Evolutionary conservation across 2,888 invertebrate genomes (phyloP), one percentile per base, ranked within the genome.

Genomic region (Limulus polyphemus): DNA sequence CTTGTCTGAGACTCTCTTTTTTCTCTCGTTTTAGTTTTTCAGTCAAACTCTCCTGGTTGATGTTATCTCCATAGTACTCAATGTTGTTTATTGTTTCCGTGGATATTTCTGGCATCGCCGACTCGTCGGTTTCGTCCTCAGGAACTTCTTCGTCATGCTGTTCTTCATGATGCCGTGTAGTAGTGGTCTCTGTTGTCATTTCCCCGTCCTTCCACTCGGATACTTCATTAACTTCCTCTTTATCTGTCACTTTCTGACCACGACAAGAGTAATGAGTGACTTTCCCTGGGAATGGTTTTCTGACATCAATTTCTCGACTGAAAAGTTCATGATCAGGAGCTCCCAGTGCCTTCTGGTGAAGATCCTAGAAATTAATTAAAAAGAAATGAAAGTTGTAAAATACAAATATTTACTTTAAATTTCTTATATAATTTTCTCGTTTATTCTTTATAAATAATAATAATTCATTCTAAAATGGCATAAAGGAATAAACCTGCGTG

Each of bases 191-290:
- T 11, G 90, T 91, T 69, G 90, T 84, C 72, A 92, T 83, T 68
- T 87, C 85, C 49, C 92, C 92, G 79, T 90, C 88, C 49, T 86
- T 82, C 69, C 69, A 60, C 83, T 91, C 90, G 62, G 90, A 88
- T 72, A 90, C 87, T 74, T 90, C 88, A 70, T 87, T 87, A 74
- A 90, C 90, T 74, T 90, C 88, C 65, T 89, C 91, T 73, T 90
- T 88, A 59, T 89, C 70, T 17, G 63, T 65, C 10, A 67, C 62
- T 62, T 69, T 68, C 47, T 69, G 62, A 3, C 65, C 60, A 46
- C 68, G 63, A 32, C 64, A 63, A n/a, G 67, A 65, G 56, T 54
- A 69, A 57, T 69, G 68, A 14, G 65, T 67, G 16, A 69, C 48
- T 47, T 69, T 69, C 3, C 70, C 69, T 1, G 63, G 61, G 11